phyloP scores from a whole-genome alignment of 2,888 invertebrate genomes.

The Melitaea athalia region DNA sequence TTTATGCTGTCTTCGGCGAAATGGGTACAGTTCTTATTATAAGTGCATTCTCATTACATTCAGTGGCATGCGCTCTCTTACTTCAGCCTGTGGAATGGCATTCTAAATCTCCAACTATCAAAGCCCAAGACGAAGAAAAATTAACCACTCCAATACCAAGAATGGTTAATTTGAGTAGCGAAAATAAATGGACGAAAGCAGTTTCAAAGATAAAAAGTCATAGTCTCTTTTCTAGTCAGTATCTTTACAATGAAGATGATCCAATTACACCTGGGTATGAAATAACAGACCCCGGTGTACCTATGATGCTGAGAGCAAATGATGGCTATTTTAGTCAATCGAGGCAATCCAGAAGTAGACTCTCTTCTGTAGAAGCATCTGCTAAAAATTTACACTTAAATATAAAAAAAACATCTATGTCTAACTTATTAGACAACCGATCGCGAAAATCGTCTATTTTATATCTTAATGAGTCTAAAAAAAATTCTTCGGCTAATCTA shows the following conservation, averaged over 20 bases:
- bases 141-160: conserved; percentile 45
- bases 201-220: conserved; percentile 69
- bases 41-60: conserved; percentile 85
- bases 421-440: conserved; percentile 71
- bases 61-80: conserved; percentile 85
- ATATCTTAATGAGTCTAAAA: conserved; percentile 77
- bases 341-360: conserved; percentile 67
- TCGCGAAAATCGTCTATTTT: conserved; percentile 74
- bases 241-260: conserved; percentile 84
- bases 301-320: conserved; percentile 85
- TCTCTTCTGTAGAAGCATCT: conserved; percentile 71
- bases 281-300: conserved; percentile 85
- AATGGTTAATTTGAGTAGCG: conserved; percentile 43
- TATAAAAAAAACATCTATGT: conserved; percentile 75
- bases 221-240: conserved; percentile 84
- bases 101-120: conserved; percentile 67
- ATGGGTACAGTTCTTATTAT: conserved; percentile 86
- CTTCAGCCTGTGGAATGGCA: conserved; percentile 90
- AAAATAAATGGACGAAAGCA: conserved; percentile 61
- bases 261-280: conserved; percentile 84
- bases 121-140: conserved; percentile 57
- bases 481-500: conserved; percentile 70
- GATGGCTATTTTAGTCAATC: conserved; percentile 84
- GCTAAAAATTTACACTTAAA: conserved; percentile 72
- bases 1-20: conserved; percentile 84